Conservation (phyloP, 1,140 invertebrate genomes). For the Cheumatopsyche charites region DNA sequence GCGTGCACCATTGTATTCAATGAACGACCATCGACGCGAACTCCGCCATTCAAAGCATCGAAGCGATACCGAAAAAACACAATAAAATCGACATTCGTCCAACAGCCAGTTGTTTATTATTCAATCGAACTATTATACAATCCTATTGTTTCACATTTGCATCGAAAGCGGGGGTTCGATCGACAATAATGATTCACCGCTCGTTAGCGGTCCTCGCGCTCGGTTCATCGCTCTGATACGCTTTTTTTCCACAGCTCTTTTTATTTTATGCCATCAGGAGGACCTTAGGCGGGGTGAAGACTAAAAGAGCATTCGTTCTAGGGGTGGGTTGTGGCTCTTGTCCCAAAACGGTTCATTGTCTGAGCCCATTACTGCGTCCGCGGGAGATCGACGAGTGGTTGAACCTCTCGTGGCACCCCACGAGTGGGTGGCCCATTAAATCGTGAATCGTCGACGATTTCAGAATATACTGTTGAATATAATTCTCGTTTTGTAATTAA, state of each 20-base stretch:
- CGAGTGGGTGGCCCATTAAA: slow-evolving; percentile 24
- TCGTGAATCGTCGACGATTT: neutral
- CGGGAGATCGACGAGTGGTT: neutral
- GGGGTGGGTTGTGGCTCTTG: slow-evolving; percentile 33
- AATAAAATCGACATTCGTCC: too few relatives aligned
- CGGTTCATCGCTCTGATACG: slow-evolving; percentile 39
- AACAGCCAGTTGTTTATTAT: too few relatives aligned
- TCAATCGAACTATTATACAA: too few relatives aligned
- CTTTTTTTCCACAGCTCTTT: too few relatives aligned
- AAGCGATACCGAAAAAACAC: too few relatives aligned
- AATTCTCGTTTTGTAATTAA: too few relatives aligned
- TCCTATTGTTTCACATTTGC: too few relatives aligned
- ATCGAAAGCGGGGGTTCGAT: neutral
- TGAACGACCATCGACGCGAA: neutral
- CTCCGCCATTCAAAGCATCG: neutral
- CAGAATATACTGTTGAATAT: too few relatives aligned
- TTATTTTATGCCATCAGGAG: slow-evolving; percentile 19
- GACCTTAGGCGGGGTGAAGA: neutral
- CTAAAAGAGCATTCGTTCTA: slow-evolving; percentile 47
- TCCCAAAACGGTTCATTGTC: slow-evolving; percentile 48
- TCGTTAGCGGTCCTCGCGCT: slow-evolving; percentile 45
- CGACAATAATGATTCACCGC: slow-evolving; percentile 33
- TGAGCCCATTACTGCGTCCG: slow-evolving; percentile 40
- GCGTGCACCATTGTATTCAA: neutral
- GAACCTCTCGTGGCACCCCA: slow-evolving; percentile 37